A percentile compares a stretch with the other conserved stretches of the same genome.
phyloP scores from a whole-genome alignment of 1,140 invertebrate genomes.

The Eubasilissa regina region DNA sequence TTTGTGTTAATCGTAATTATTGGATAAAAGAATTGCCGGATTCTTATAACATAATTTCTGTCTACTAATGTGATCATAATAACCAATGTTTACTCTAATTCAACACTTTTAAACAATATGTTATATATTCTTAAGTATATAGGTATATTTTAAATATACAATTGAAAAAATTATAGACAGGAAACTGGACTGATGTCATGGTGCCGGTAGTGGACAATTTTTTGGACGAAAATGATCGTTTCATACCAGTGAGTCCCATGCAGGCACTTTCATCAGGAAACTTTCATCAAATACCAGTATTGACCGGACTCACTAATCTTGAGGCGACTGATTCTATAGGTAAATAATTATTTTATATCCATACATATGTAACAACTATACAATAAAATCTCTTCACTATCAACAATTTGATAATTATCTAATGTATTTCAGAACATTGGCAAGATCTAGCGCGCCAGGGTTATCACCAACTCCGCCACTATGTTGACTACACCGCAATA shows the following conservation, averaged over 20 bases:
- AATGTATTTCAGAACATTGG: conserved; percentile 66
- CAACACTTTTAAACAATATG: too few species aligned
- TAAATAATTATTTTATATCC: conserved; percentile 1
- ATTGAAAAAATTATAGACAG: conserved; percentile 65
- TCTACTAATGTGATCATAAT: too few species aligned
- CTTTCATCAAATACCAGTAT: conserved; percentile 69
- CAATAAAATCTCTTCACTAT: not conserved
- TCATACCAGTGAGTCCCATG: conserved; percentile 71
- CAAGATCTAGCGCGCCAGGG: conserved; percentile 71
- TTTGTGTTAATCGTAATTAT: too few species aligned
- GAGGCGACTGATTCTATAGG: conserved; percentile 74
- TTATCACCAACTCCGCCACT: conserved; percentile 67
- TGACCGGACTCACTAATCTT: conserved; percentile 76
- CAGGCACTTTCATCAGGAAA: conserved; percentile 68
- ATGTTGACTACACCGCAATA: conserved; percentile 70
- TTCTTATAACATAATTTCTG: too few species aligned
- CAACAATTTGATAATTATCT: not conserved
- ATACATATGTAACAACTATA: not conserved
- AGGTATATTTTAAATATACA: conserved; percentile 7
- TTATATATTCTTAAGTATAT: too few species aligned
- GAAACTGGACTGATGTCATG: conserved; percentile 72
- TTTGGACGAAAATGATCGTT: conserved; percentile 72
- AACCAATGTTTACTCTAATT: too few species aligned
- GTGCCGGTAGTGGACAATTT: conserved; percentile 75
- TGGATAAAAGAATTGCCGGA: too few species aligned